phyloP scores from a whole-genome alignment of 2,888 invertebrate genomes.

The Patella caerulea region DNA sequence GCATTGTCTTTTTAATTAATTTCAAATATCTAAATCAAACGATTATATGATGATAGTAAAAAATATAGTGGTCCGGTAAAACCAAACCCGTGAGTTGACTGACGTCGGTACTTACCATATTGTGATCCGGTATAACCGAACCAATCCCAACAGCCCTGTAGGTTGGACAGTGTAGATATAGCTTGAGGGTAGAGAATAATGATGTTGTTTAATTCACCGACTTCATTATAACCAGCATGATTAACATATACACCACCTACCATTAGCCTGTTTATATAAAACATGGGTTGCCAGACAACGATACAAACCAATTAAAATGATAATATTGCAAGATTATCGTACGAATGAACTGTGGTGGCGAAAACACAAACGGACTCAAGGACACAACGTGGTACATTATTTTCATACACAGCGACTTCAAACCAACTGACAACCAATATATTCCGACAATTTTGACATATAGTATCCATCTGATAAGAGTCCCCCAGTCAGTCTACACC shows the following conservation, averaged over 20 bases:
- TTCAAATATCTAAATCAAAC: too few relatives aligned
- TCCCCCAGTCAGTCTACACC: too few relatives aligned
- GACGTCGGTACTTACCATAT: conserved; percentile 41
- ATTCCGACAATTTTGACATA: too few relatives aligned
- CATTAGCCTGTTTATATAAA: conserved; percentile 31
- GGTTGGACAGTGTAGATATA: conserved; percentile 37
- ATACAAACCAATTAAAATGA: background rate
- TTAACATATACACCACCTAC: conserved; percentile 53
- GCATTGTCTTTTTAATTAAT: too few relatives aligned
- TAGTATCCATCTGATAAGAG: too few relatives aligned
- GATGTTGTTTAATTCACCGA: conserved; percentile 60
- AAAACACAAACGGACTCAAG: conserved; percentile 11
- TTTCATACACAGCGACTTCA: background rate
- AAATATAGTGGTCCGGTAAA: too few relatives aligned
- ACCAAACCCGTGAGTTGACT: background rate
- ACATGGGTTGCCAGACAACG: background rate
- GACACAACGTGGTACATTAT: background rate
- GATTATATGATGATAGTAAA: too few relatives aligned
- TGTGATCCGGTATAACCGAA: conserved; percentile 52
- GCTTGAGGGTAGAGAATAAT: conserved; percentile 63
- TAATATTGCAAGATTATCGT: conserved; percentile 7
- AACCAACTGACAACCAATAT: background rate
- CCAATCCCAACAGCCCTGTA: conserved; percentile 64
- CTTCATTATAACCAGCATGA: conserved; percentile 61
- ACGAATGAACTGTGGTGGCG: conserved; percentile 15